phyloP scores from a whole-genome alignment of 2,113 vertebrate genomes.

The Silurus meridionalis region DNA sequence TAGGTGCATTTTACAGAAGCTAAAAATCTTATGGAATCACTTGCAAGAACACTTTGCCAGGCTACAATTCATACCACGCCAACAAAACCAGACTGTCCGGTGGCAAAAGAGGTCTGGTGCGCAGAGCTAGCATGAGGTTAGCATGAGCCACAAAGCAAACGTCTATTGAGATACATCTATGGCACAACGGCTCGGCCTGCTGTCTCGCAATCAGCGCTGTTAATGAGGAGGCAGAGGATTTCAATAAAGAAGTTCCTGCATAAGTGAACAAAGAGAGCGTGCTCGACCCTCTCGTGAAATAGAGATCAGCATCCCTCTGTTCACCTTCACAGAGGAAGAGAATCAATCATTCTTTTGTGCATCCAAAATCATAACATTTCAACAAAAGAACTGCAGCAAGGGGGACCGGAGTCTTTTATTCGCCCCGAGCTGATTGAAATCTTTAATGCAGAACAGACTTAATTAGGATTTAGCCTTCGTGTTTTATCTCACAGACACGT shows the following conservation, averaged over 20 bases:
- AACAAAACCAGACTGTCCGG: not conserved
- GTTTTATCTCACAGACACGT: slow-evolving; percentile 50
- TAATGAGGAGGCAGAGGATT: slow-evolving; percentile 54
- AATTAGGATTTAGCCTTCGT: slow-evolving; percentile 55
- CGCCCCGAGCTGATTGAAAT: slow-evolving; percentile 49
- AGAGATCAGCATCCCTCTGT: slow-evolving; percentile 55
- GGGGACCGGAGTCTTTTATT: slow-evolving; percentile 52
- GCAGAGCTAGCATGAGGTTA: slow-evolving; percentile 33
- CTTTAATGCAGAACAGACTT: slow-evolving; percentile 57
- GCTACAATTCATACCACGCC: not conserved
- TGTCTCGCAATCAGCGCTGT: slow-evolving; percentile 43
- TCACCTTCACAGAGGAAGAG: slow-evolving; percentile 49
- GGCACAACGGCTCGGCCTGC: slow-evolving; percentile 35
- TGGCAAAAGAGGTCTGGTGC: not conserved
- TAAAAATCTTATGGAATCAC: not conserved
- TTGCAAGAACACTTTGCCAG: not conserved
- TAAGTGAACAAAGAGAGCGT: slow-evolving; percentile 59
- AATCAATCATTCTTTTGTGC: slow-evolving; percentile 61
- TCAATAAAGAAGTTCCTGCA: slow-evolving; percentile 51
- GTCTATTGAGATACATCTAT: slow-evolving; percentile 4
- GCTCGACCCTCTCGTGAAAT: slow-evolving; percentile 49
- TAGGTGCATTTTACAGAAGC: not conserved
- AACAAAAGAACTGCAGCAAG: slow-evolving; percentile 55
- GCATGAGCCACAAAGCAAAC: slow-evolving; percentile 26
- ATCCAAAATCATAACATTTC: slow-evolving; percentile 60